Evolutionary conservation across 2,113 vertebrate species (phyloP).

Genomic region (Eulacestoma nigropectus): DNA sequence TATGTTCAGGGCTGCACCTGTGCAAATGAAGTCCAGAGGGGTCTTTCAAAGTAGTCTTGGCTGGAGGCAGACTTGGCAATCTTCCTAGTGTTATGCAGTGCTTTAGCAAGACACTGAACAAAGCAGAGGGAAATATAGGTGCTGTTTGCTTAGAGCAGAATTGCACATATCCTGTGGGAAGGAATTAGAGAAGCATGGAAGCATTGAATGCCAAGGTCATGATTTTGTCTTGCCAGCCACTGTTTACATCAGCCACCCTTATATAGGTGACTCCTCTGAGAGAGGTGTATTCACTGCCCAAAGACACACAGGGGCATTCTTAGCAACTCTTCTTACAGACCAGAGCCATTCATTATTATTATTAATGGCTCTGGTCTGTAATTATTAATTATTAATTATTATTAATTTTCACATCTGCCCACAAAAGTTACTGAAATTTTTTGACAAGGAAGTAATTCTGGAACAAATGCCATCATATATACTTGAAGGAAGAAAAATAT

Average conservation of each 20-base stretch:
- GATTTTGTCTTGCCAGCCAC: not conserved
- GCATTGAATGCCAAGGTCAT: not conserved
- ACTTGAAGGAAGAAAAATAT: not conserved
- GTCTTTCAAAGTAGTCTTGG: not conserved
- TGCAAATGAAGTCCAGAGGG: not conserved
- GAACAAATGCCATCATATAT: not conserved
- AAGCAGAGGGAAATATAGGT: not conserved
- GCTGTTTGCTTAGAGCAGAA: not conserved
- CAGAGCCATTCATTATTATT: no score
- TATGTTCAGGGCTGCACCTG: not conserved
- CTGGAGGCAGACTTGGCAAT: not conserved
- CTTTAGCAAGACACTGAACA: not conserved
- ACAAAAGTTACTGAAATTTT: not conserved
- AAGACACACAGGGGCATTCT: not conserved
- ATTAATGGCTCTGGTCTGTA: no score
- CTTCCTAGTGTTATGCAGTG: not conserved
- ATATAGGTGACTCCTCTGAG: not conserved
- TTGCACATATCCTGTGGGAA: not conserved
- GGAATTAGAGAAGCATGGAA: accelerated
- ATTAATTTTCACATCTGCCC: no score
- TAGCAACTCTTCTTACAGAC: not conserved
- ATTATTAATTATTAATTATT: no score
- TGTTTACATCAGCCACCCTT: not conserved
- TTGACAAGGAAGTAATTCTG: not conserved
- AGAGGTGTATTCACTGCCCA: not conserved